Evolutionary conservation across 1,140 invertebrate genomes (phyloP).

Genomic region (Pseudomyrmex concolor): DNA sequence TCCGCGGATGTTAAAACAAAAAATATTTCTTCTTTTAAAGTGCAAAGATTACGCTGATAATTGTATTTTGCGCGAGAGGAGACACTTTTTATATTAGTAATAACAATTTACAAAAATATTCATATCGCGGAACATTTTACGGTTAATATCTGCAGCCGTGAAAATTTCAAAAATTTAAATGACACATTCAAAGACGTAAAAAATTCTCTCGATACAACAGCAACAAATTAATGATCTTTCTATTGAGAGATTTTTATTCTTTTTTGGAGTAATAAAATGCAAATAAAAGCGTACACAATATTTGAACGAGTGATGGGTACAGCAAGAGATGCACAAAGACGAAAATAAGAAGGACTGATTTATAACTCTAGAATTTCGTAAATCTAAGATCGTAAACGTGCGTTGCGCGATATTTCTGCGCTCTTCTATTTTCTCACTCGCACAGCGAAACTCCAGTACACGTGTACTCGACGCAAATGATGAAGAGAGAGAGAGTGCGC

Average conservation of each 20-base stretch:
- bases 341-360: not conserved
- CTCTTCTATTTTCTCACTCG: not conserved
- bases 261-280: too few species aligned
- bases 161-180: too few species aligned
- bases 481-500: conserved; percentile 17
- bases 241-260: too few species aligned
- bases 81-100: too few species aligned
- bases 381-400: not conserved
- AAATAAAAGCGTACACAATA: not conserved
- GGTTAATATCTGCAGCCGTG: too few species aligned
- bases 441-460: conserved; percentile 30
- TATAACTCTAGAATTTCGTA: not conserved
- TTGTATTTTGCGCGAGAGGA: too few species aligned
- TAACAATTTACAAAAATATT: too few species aligned
- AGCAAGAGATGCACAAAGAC: not conserved
- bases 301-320: not conserved
- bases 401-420: not conserved
- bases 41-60: not conserved
- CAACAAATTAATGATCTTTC: too few species aligned
- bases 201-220: too few species aligned
- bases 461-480: conserved; percentile 47
- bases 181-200: too few species aligned
- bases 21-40: not conserved
- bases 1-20: not conserved
- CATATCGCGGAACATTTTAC: too few species aligned